These are phyloP conservation scores for Gambusia holbrooki DNA, from an alignment of 2,113 vertebrate species.

Conservation along the genomic window DNA sequence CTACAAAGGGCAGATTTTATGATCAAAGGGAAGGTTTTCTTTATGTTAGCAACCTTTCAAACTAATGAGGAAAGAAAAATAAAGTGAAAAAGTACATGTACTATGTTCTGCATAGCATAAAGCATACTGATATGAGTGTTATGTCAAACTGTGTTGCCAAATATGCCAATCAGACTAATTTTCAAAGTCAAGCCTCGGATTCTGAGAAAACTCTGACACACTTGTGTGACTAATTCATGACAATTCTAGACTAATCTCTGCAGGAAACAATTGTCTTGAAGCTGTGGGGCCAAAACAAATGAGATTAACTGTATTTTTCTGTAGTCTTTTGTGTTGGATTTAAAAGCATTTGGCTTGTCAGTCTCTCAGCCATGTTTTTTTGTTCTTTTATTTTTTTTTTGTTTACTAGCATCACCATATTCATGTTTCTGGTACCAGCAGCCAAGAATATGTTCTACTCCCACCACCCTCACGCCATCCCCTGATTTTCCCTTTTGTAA, in stretches of 20 bases:
- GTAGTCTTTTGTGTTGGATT: background rate
- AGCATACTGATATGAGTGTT: background rate
- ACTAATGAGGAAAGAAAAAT: background rate
- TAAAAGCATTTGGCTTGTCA: conserved; percentile 18
- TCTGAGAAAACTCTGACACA: background rate
- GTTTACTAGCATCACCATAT: conserved; percentile 7
- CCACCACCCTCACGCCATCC: background rate
- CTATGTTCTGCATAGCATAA: background rate
- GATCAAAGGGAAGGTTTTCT: too few relatives aligned
- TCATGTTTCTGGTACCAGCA: background rate
- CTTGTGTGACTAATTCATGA: background rate
- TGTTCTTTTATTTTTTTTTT: background rate
- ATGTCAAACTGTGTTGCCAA: background rate
- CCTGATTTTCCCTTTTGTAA: conserved; percentile 14
- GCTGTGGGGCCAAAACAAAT: background rate
- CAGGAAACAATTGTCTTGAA: conserved; percentile 5
- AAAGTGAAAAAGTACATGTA: background rate
- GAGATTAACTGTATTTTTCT: conserved; percentile 2
- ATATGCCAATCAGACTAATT: background rate
- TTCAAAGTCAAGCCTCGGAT: background rate
- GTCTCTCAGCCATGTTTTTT: background rate
- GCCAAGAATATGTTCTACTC: conserved; percentile 1
- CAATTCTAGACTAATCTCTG: background rate
- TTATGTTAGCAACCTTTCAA: background rate
- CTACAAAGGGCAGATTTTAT: too few relatives aligned